Evolutionary conservation across 2,888 invertebrate species (phyloP), one percentile per base, ranked within the genome.

Genomic region (Drosophila anomelani): DNA sequence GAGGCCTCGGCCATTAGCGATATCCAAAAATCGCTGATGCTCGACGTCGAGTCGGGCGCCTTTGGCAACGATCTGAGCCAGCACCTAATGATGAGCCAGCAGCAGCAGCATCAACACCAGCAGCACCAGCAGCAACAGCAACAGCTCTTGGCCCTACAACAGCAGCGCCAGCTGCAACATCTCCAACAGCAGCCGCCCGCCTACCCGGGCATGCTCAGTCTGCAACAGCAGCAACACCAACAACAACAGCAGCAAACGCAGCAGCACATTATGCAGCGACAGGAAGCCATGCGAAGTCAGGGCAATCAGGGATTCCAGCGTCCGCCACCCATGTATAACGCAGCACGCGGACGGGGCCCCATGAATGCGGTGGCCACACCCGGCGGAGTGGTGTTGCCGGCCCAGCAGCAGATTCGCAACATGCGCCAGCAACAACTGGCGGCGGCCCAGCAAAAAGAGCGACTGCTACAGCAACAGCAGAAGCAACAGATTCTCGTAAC

Each of bases 21-120:
- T 53, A 98, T 98, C 89, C 96, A 97, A 90, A 96, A 97, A 91
- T 96, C 96, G 85, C 93, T 98, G 89, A 98, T 98, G 98, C 96
- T 95, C 90, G 97, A 97, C 92, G 96, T 95, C 90, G 97, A 97
- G 92, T 94, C 94, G 70, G 94, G 93, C 9, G 54, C 82, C 4
- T 92, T 91, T 75, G 75, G 86, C 38, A 72, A 79, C 55, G 77
- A 71, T 12, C 56, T 84, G 51, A 72, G 57, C 60, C 85, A 73
- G 60, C 77, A 83, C 9, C n/a, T 81, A 57, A 53, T 78, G 39
- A 76, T 86, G 74, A 73, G 70, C n/a, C 88, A 85, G 54, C 88
- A 85, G 23, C 88, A 85, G 23, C 88, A 84, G 58, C 84, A 75
- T 3, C 82, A 77, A 26, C 82, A 77, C 1, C 80, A 78, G 2